phyloP scores from a whole-genome alignment of 2,888 invertebrate species.

The Cyrtodaria siliqua region DNA sequence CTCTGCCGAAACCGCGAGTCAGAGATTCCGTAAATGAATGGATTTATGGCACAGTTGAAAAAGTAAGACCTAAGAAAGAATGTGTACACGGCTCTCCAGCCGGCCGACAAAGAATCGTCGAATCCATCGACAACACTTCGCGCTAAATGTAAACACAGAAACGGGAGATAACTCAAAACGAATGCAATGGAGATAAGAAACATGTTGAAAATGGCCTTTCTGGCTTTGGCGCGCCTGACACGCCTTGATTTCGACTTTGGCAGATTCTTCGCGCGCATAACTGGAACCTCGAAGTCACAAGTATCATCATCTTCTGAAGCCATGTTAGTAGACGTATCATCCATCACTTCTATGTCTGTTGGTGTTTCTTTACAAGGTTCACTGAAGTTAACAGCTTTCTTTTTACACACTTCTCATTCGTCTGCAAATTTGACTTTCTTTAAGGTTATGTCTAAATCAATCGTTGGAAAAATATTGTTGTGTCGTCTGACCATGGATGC shows the following conservation, averaged over 20 bases:
- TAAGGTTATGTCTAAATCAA: neutral
- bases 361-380: neutral
- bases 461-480: neutral
- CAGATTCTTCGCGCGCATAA: neutral
- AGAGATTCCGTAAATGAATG: slow-evolving; percentile 72
- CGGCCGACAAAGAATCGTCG: slow-evolving; percentile 46
- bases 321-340: slow-evolving; percentile 14
- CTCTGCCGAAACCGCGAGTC: slow-evolving; percentile 59
- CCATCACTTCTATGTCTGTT: neutral
- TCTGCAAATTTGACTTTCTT: slow-evolving; percentile 9
- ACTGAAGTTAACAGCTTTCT: slow-evolving; percentile 4
- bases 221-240: slow-evolving; percentile 51
- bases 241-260: slow-evolving; percentile 29
- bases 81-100: slow-evolving; percentile 54
- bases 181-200: slow-evolving; percentile 66
- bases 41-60: slow-evolving; percentile 71
- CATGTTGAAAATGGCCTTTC: slow-evolving; percentile 68
- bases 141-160: slow-evolving; percentile 56
- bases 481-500: slow-evolving; percentile 49
- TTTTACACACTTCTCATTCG: neutral
- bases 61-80: slow-evolving; percentile 71
- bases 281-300: slow-evolving; percentile 15
- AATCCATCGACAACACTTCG: slow-evolving; percentile 45
- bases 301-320: slow-evolving; percentile 32
- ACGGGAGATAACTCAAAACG: slow-evolving; percentile 64